Evolutionary conservation across 2,113 vertebrate species (phyloP).

Genomic region (Austrofundulus limnaeus): DNA sequence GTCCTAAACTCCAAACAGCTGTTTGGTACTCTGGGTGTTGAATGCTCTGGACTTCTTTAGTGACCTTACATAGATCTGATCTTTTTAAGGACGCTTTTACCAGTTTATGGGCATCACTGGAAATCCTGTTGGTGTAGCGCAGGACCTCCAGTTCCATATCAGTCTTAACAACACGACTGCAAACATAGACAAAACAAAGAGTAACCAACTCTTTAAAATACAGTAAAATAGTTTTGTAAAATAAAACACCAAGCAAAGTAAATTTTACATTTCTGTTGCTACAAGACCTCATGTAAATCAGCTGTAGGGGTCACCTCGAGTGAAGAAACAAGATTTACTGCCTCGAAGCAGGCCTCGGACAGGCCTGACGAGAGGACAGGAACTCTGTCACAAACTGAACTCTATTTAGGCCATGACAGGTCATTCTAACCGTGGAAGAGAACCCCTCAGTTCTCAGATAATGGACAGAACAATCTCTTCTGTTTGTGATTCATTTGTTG

Average conservation of each 20-base stretch:
- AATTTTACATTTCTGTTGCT: no score
- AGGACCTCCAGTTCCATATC: constrained; percentile 97
- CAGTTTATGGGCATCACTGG: constrained; percentile 96
- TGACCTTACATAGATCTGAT: neutral
- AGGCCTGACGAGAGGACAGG: no score
- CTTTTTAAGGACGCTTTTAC: constrained; percentile 67
- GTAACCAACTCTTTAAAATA: neutral
- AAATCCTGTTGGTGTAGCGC: constrained; percentile 94
- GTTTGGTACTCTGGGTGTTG: constrained; percentile 5
- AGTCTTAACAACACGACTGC: constrained; percentile 91
- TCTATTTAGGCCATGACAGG: no score
- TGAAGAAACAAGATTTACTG: no score
- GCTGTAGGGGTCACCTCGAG: no score
- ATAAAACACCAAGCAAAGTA: constrained; percentile 6
- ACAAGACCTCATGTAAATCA: no score
- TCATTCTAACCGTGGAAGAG: no score
- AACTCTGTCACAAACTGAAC: no score
- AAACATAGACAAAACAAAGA: constrained; percentile 25
- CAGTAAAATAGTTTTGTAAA: neutral
- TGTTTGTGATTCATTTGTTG: no score
- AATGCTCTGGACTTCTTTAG: neutral
- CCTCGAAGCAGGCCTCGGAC: no score
- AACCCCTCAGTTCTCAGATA: no score
- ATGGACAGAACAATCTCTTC: no score
- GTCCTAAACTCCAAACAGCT: constrained; percentile 23